Base-by-base conservation (phyloP, 2,797 vertebrate genomes). In the Philypnodon macrostomus region DNA sequence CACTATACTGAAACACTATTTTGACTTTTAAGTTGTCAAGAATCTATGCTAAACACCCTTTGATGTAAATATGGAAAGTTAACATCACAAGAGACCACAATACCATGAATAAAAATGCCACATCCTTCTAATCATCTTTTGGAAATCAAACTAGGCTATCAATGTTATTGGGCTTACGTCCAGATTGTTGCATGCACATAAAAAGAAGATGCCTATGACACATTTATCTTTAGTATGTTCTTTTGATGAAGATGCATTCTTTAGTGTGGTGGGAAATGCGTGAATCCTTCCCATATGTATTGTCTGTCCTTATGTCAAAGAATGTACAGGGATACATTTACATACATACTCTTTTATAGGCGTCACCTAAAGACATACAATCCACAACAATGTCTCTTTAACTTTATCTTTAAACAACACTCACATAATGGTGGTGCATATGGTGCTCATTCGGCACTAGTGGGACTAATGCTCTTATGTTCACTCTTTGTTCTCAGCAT, bases 401-500 rank as follows among this genome's bases (percentile, higher is more conserved):
- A 1, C 47, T 64, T 72, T 75, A 73, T 69, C 73, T 68, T 70
- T 36, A 54, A 67, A 53, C 62, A 68, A 67, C 56, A 74, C 53
- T 52, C 50, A 36, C 47, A 57, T 34, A 68, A 65, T 52, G 68
- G 56, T 53, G 16, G 53, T 7, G 12, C 79, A 81, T 75, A 73
- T 73, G 77, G 69, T 66, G 74, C 78, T 77, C 53, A 58, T 84
- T 85, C 75, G 77, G 78, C 80, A 77, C 55, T 75, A 67, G 60
- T 53, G 69, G 76, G n/a, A 60, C 73, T 81, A 67, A 83, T 79
- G 79, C 78, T 77, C 75, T 80, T 78, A 77, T 64, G 62, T 79
- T 70, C 27, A n/a, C 17, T 62, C 81, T 85, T 86, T 86, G 79
- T 86, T 76, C 34, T 29, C 32, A 47, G 61, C 70, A 65, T 77